Evolutionary conservation across 2,797 vertebrate genomes (phyloP), one percentile per base, ranked within the genome.

Genomic region (Sebastes nivosus): DNA sequence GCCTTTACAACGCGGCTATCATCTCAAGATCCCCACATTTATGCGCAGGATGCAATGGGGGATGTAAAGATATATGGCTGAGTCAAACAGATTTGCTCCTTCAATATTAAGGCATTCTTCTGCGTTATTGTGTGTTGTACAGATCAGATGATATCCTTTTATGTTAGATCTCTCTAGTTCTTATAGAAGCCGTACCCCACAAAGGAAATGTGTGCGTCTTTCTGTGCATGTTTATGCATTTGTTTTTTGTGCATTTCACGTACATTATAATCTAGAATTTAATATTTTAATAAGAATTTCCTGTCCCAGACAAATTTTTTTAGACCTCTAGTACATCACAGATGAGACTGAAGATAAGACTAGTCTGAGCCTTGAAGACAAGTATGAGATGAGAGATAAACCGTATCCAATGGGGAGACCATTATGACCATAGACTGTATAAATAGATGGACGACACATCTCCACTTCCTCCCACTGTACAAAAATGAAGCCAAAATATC

Each of bases 41-140:
- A 88, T 77, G 64, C 69, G 81, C 32, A n/a, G 7, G 67, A 85
- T 69, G 79, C 84, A 85, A 76, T 83, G 42, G 85, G 42, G 80
- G 80, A 87, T 88, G 69, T 88, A 85, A 85, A 89, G 83, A 88
- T 88, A 79, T 87, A 88, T 75, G 83, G 36, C 79, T 5, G 69
- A 81, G 77, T 85, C 80, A 63, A 84, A 75, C 69, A 66, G 72
- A 86, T 89, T 84, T 77, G 69, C 88, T 90, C 79, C 82, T 88
- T 79, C 60, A 77, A 73, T 90, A 88, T 87, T 82, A 68, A 88
- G 82, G 46, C 79, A 67, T 81, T 81, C 63, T 67, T 79, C 57
- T 84, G 46, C 11, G 18, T 87, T 84, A 84, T 79, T 88, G 80
- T 82, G 83, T 20, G 3, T 72, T 86, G 66, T 34, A 84, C 65